Evolutionary conservation across 2,797 vertebrate genomes (phyloP), one percentile per base, ranked within the genome.

Genomic region (Enteromius paludinosus): DNA sequence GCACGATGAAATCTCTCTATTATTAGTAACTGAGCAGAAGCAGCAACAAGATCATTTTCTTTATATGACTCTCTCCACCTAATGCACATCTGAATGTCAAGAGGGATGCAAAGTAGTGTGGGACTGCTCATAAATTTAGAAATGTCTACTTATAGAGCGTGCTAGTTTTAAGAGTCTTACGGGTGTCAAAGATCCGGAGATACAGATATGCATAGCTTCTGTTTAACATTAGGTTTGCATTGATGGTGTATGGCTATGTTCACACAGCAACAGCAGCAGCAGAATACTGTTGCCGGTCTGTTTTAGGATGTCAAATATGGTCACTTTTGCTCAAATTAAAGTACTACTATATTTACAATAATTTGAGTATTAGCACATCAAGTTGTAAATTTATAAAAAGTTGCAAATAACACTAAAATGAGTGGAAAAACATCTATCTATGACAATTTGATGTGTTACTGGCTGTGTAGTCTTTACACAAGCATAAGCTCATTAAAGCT

Each of bases 71-170:
- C 18, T 66, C 25, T 18, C 49, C 49, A 23, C 30, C 33, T 38
- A 59, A 72, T 52, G 41, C 69, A 62, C 54, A 38, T 72, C 66
- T 70, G 38, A 61, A 71, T 47, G 56, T 72, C 59, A 71, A 56
- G 54, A 43, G 23, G 49, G 49, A 43, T 41, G 20, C 25, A 59
- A 61, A 41, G 65, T 45, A n/a, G 18, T 30, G 66, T 71, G 25
- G 20, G 17, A 66, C 11, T 1, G 17, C 14, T 56, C 33, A 33
- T 59, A 59, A 17, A 65, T 65, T 15, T 35, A 47, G 18, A 52
- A 35, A 35, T 52, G 0, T 47, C 59, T 65, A 64, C 17, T 47
- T 65, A 35, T 65, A 66, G 45, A 66, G 5, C 5, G 28, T 35
- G 43, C 61, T 74, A 38, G 49, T 74, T 74, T 56, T 23, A 15